Base-by-base conservation (phyloP, 2,888 invertebrate genomes). In the Stomorhina lunata region DNA sequence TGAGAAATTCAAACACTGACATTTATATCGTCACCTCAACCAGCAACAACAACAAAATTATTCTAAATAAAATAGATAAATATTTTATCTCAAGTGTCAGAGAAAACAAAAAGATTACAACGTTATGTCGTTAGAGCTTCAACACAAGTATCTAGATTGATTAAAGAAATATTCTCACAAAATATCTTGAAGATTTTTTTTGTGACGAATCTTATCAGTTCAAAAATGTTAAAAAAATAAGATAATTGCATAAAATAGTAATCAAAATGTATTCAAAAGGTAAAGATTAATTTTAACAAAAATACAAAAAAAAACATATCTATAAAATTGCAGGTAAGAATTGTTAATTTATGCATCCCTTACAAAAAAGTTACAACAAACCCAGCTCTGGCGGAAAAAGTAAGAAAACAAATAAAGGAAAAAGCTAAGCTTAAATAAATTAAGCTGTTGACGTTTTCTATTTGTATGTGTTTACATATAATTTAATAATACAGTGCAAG, bases 71-170 rank as follows among this genome's bases (percentile, higher is more conserved):
- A 53, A n/a, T 45, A 12, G 7, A 48, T n/a, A 50, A 15, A 7
- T 72, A 37, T 81, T 63, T 65, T 81, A 77, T 81, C 71, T 66
- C 2, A 81, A 81, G 77, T 81, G 59, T 57, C 53, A 72, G 53
- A 65, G 50, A n/a, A n/a, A 73, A 61, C 25, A 59, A 55, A 45
- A 45, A 57, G 69, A 71, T 66, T 59, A 53, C 40, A 71, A 25
- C n/a, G 15, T 27, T 48, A 29, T 37, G 59, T 57, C n/a, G n/a
- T n/a, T n/a, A n/a, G 69, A 61, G 40, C 50, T 40, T 45, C 10
- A 68, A 59, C 15, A 61, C 40, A 66, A 59, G 40, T 63, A n/a
- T n/a, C n/a, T n/a, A 27, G 43, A 59, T 40, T 63, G 48, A 79
- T 69, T 17, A 69, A 63, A 75, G 20, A 68, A 63, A 43, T n/a